phyloP scores from a whole-genome alignment of 2,797 vertebrate species.

The Characodon lateralis region DNA sequence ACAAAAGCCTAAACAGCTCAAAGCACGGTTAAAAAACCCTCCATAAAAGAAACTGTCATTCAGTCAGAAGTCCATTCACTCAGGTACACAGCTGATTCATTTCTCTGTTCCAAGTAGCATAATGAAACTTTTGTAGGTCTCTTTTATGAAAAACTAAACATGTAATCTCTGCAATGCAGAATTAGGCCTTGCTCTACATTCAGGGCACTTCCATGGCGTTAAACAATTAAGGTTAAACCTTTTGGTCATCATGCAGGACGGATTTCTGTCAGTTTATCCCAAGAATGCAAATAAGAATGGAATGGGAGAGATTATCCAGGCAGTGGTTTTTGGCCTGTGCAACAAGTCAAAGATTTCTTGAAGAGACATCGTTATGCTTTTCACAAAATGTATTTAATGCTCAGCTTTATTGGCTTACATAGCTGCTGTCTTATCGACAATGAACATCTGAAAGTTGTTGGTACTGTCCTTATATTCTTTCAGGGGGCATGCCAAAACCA shows the following conservation, averaged over 20 bases:
- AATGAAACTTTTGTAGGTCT: neutral
- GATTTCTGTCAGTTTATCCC: slow-evolving; percentile 31
- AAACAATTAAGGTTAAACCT: slow-evolving; percentile 18
- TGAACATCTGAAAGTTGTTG: neutral
- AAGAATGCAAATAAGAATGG: slow-evolving; percentile 12
- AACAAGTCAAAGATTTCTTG: slow-evolving; percentile 30
- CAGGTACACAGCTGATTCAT: neutral
- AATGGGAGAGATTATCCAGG: slow-evolving; percentile 13
- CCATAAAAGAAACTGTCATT: neutral
- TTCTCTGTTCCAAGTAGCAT: neutral
- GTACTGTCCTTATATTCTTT: slow-evolving; percentile 13
- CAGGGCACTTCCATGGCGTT: slow-evolving; percentile 2
- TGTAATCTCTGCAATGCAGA: neutral
- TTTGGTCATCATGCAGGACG: slow-evolving; percentile 20
- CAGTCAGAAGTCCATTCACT: neutral
- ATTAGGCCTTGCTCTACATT: slow-evolving; percentile 1
- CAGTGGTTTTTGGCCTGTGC: slow-evolving; percentile 10
- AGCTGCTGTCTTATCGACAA: slow-evolving; percentile 1
- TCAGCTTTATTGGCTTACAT: neutral
- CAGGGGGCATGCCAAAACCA: slow-evolving; percentile 1
- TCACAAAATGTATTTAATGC: neutral
- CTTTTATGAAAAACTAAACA: neutral
- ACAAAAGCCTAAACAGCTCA: too few species aligned
- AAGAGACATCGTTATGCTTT: slow-evolving; percentile 4
- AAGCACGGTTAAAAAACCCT: neutral